Conservation (phyloP, 2,113 vertebrate genomes). For the Coryphaenoides rupestris region DNA sequence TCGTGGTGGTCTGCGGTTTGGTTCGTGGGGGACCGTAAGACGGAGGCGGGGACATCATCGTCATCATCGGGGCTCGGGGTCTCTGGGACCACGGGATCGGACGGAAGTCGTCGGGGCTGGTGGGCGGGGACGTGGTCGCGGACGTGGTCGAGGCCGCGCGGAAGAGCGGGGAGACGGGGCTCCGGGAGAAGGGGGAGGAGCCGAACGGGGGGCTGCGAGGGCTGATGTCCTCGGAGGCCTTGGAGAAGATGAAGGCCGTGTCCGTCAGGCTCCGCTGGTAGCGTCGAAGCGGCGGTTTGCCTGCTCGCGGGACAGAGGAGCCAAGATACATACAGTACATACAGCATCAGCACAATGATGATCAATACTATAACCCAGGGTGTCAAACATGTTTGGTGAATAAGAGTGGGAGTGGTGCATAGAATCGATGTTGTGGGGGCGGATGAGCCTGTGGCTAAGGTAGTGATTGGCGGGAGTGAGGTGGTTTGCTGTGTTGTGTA, state of each 20-base stretch:
- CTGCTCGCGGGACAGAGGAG: conserved; percentile 44
- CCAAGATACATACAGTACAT: no score
- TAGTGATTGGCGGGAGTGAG: no score
- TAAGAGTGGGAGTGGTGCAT: no score
- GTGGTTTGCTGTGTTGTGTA: no score
- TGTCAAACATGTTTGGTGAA: no score
- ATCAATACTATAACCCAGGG: no score
- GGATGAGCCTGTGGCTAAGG: no score
- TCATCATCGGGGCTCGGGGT: conserved; percentile 28
- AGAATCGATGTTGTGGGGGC: no score
- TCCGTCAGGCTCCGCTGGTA: conserved; percentile 85
- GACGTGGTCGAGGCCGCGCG: no score
- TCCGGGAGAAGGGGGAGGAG: conserved; percentile 54
- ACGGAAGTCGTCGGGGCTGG: conserved; percentile 50
- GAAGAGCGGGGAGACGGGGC: conserved; percentile 42
- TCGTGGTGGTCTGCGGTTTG: conserved; percentile 24
- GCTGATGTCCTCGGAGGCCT: conserved; percentile 53
- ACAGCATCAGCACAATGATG: neutral
- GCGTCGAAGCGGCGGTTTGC: conserved; percentile 71
- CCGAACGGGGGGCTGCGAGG: conserved; percentile 62
- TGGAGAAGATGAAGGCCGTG: conserved; percentile 79
- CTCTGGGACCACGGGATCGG: conserved; percentile 38
- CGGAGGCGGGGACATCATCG: conserved; percentile 49
- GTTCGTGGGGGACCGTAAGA: conserved; percentile 39
- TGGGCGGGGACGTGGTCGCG: conserved; percentile 45